phyloP scores from a whole-genome alignment of 1,140 invertebrate species.

The Pentalonia nigronervosa region DNA sequence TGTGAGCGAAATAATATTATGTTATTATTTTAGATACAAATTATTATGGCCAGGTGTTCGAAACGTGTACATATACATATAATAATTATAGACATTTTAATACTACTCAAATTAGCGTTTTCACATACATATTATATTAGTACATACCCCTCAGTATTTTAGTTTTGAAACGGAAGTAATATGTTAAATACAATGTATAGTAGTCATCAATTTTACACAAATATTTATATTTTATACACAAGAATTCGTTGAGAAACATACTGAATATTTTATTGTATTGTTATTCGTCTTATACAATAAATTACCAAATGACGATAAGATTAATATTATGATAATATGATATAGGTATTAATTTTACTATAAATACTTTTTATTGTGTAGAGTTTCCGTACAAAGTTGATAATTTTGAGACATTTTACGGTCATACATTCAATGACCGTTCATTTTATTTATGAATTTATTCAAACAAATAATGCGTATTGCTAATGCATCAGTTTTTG shows the following conservation, averaged over 20 bases:
- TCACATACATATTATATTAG: background rate
- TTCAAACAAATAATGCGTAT: background rate
- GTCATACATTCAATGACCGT: background rate
- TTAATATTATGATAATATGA: background rate
- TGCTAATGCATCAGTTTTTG: background rate
- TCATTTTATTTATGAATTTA: too few species aligned
- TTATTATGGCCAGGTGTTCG: background rate
- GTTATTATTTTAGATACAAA: background rate
- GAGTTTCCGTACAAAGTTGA: background rate
- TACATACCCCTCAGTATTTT: background rate
- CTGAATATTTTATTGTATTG: background rate
- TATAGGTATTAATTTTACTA: background rate
- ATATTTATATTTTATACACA: background rate
- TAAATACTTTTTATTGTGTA: background rate
- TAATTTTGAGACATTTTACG: background rate
- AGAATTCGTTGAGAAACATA: background rate
- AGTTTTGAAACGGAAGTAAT: background rate
- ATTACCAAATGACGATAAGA: background rate
- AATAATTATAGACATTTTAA: background rate
- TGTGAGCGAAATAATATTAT: background rate
- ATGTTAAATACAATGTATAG: background rate
- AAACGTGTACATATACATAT: background rate
- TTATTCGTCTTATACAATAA: background rate
- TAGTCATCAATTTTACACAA: background rate
- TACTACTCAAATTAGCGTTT: background rate